Conservation (phyloP, 2,113 vertebrate species). For the Oreotrochilus melanogaster region DNA sequence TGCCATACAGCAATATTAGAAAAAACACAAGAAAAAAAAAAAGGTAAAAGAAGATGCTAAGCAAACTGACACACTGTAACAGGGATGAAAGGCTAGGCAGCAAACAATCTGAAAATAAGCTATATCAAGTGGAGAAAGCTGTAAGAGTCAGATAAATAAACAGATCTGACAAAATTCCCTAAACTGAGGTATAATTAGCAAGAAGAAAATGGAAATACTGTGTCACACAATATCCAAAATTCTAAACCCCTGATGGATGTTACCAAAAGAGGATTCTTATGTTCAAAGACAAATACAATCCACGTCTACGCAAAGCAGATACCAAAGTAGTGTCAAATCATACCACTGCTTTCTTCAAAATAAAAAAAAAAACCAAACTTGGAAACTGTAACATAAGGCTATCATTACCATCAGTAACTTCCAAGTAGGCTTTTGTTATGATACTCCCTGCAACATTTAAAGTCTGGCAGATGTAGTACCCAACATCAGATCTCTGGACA, state of each 20-base stretch:
- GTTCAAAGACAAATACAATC: neutral
- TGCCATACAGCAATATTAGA: neutral
- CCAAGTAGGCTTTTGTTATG: slow-evolving; percentile 96
- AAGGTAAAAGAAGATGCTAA: neutral
- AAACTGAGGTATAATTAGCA: neutral
- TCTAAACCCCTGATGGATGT: neutral
- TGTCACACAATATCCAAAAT: neutral
- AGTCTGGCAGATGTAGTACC: slow-evolving; percentile 98
- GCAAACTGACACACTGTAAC: neutral
- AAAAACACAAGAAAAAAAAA: neutral
- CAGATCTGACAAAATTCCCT: neutral
- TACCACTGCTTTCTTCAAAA: neutral
- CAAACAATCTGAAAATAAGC: neutral
- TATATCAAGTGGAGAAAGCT: neutral
- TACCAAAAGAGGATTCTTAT: neutral
- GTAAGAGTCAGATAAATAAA: neutral
- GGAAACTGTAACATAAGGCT: slow-evolving; percentile 6
- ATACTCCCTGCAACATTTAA: slow-evolving; percentile 98
- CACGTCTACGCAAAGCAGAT: neutral
- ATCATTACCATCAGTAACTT: slow-evolving; percentile 94
- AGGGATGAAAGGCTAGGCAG: neutral
- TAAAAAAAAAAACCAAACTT: neutral
- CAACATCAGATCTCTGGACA: slow-evolving; percentile 91
- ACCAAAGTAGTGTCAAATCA: neutral
- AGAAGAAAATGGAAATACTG: neutral